Evolutionary conservation across 1,140 invertebrate genomes (phyloP).

Genomic region (Drosophila pachea): DNA sequence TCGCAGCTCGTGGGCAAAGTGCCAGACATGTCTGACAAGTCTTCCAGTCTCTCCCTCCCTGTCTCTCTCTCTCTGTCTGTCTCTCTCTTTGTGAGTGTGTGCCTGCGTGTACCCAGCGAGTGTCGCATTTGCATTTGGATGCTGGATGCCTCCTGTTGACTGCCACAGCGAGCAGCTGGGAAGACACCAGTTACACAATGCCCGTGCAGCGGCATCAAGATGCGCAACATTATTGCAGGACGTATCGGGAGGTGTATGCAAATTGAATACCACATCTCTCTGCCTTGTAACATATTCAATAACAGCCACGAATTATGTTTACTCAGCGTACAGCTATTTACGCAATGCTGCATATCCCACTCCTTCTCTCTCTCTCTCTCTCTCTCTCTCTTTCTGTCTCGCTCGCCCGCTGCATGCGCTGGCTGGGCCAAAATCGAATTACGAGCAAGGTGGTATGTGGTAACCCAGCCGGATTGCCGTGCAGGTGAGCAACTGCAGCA

Average conservation of each 20-base stretch:
- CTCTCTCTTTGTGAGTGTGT: no score
- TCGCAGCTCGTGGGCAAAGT: conserved; percentile 14
- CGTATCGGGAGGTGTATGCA: not conserved
- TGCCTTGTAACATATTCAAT: not conserved
- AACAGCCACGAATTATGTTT: not conserved
- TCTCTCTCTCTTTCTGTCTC: not conserved
- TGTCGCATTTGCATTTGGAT: conserved; percentile 34
- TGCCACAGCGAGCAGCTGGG: not conserved
- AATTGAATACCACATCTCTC: conserved; percentile 1
- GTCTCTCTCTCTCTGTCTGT: no score
- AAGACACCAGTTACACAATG: not conserved
- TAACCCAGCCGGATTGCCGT: no score
- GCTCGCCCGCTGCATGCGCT: no score
- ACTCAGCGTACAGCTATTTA: not conserved
- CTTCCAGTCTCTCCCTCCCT: not conserved
- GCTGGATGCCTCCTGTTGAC: conserved; percentile 20
- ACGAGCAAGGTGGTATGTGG: not conserved
- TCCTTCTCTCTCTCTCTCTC: not conserved
- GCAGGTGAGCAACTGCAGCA: no score
- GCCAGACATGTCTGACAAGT: conserved; percentile 44
- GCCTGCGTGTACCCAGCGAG: not conserved
- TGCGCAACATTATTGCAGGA: not conserved
- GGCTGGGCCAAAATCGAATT: no score
- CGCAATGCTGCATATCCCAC: not conserved
- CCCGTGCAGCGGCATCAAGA: not conserved